phyloP scores from a whole-genome alignment of 2,113 vertebrate species.

The Mixornis gularis region DNA sequence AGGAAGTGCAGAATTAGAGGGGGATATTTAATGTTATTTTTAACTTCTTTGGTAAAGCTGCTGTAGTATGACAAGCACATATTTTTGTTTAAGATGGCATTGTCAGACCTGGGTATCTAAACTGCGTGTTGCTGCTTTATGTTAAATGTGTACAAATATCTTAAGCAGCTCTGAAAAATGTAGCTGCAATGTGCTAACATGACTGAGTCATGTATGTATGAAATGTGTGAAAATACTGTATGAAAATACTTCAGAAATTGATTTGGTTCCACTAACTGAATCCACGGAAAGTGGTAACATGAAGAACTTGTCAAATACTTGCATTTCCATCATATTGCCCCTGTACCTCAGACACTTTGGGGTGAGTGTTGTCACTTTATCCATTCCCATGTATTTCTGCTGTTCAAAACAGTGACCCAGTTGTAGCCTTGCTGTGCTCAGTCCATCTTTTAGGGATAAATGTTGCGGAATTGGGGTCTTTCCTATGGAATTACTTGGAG shows the following conservation, averaged over 20 bases:
- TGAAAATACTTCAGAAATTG: background rate
- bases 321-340: background rate
- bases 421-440: background rate
- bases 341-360: background rate
- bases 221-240: background rate
- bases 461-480: background rate
- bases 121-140: background rate
- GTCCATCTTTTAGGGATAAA: background rate
- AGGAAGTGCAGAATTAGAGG: background rate
- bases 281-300: background rate
- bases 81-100: background rate
- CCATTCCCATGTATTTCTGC: background rate
- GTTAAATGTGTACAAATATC: background rate
- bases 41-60: background rate
- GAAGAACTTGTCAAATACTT: background rate
- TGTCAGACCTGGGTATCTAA: background rate
- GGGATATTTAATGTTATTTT: background rate
- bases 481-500: background rate
- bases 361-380: background rate
- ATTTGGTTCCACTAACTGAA: background rate
- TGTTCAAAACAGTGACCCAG: background rate
- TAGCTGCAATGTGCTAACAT: background rate
- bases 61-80: background rate
- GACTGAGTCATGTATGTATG: background rate
- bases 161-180: background rate